phyloP scores from a whole-genome alignment of 2,797 vertebrate species.

The Crypturellus tataupa region DNA sequence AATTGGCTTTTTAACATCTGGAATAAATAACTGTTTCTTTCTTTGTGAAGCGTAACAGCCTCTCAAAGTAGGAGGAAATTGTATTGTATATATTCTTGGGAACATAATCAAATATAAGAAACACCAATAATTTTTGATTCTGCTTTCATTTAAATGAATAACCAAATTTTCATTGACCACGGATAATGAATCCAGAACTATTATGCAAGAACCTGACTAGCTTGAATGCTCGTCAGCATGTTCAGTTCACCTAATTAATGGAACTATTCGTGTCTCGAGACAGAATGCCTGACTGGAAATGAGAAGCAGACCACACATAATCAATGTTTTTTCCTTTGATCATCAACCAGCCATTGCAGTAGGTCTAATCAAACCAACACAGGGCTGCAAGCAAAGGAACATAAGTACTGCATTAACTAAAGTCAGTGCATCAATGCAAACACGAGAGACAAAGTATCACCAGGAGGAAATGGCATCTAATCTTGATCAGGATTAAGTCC shows the following conservation, averaged over 20 bases:
- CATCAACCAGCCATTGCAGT: slow-evolving; percentile 22
- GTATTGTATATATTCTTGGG: background rate
- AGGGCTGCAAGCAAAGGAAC: slow-evolving; percentile 16
- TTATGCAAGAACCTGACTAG: slow-evolving; percentile 15
- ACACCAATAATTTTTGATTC: slow-evolving; percentile 42
- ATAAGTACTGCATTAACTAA: slow-evolving; percentile 1
- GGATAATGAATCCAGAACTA: slow-evolving; percentile 34
- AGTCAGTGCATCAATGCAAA: background rate
- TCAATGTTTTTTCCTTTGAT: slow-evolving; percentile 47
- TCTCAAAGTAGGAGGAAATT: slow-evolving; percentile 32
- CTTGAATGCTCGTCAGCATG: background rate
- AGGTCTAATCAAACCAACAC: slow-evolving; percentile 41
- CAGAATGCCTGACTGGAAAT: slow-evolving; percentile 54
- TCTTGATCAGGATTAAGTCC: background rate
- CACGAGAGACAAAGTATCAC: background rate
- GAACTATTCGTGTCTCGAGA: slow-evolving; percentile 48
- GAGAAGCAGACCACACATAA: slow-evolving; percentile 55
- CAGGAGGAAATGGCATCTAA: background rate
- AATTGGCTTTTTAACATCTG: background rate
- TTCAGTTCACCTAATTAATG: slow-evolving; percentile 65
- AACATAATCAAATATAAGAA: slow-evolving; percentile 42
- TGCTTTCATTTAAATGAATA: slow-evolving; percentile 54
- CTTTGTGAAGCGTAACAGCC: background rate
- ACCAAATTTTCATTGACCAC: slow-evolving; percentile 39
- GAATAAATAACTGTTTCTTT: slow-evolving; percentile 11